phyloP scores from a whole-genome alignment of 2,888 invertebrate species.

The Patella depressa region DNA sequence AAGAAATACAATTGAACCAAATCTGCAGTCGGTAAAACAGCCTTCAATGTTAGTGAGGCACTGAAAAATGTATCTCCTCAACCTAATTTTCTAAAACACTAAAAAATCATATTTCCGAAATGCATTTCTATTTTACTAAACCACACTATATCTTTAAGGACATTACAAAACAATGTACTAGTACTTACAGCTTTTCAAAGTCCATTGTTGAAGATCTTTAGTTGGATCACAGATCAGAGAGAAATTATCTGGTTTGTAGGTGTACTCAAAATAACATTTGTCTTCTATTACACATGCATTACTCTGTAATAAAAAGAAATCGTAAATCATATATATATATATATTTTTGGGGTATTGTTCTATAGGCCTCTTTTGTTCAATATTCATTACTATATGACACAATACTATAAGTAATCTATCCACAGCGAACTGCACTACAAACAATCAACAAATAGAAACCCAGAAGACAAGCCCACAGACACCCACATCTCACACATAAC shows the following conservation, averaged over 20 bases:
- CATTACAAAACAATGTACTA: too few species aligned
- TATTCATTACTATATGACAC: neutral
- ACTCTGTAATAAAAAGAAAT: constrained; percentile 30
- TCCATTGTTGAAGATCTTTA: constrained; percentile 31
- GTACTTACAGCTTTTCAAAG: constrained; percentile 31
- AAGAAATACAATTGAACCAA: neutral
- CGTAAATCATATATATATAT: neutral
- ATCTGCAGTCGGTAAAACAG: neutral
- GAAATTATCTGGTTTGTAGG: constrained; percentile 40
- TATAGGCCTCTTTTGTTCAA: neutral
- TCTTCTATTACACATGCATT: constrained; percentile 46
- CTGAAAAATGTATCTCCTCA: too few species aligned
- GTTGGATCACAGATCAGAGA: constrained; percentile 36
- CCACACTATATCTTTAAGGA: too few species aligned
- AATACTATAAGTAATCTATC: neutral
- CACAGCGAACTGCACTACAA: neutral
- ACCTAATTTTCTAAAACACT: too few species aligned
- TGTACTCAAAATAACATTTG: constrained; percentile 39
- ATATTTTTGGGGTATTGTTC: neutral
- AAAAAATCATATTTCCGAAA: too few species aligned
- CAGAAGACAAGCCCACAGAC: too few species aligned
- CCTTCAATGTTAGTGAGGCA: neutral
- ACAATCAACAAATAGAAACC: neutral
- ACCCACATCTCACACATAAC: neutral
- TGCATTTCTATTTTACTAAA: too few species aligned